Percentiles rank a stretch among this genome's conserved stretches.
Evolutionary conservation across 2,888 invertebrate genomes (phyloP).

Genomic region (Ctena decussata): DNA sequence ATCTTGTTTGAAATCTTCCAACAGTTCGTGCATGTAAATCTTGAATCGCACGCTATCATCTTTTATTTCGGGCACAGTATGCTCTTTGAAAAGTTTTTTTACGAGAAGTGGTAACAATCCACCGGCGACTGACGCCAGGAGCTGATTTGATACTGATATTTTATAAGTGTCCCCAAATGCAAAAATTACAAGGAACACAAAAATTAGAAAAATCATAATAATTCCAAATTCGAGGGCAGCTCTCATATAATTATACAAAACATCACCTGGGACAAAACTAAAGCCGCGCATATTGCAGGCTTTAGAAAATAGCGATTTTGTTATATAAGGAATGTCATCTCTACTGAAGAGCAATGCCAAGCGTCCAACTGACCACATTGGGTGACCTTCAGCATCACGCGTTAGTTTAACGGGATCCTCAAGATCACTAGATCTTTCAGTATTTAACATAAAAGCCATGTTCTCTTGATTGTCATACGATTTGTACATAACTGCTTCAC

Average conservation of each 20-base stretch:
- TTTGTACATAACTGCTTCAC: slow-evolving; percentile 34
- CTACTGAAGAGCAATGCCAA: slow-evolving; percentile 69
- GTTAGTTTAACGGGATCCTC: slow-evolving; percentile 48
- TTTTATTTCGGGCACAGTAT: not conserved
- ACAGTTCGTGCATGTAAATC: not conserved
- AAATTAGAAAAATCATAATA: slow-evolving; percentile 75
- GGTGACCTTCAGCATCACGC: slow-evolving; percentile 17
- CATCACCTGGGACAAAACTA: slow-evolving; percentile 77
- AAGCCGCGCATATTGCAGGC: slow-evolving; percentile 73
- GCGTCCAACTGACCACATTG: slow-evolving; percentile 59
- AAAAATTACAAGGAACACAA: slow-evolving; percentile 76
- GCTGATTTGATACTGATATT: slow-evolving; percentile 76
- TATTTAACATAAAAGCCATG: slow-evolving; percentile 77
- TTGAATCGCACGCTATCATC: not conserved
- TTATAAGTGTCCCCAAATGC: slow-evolving; percentile 75
- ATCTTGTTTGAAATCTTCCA: not conserved
- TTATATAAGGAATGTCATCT: slow-evolving; percentile 74
- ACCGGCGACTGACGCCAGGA: slow-evolving; percentile 74
- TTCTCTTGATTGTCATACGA: slow-evolving; percentile 69
- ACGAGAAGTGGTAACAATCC: slow-evolving; percentile 77
- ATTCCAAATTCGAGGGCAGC: slow-evolving; percentile 68
- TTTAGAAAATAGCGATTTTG: slow-evolving; percentile 73
- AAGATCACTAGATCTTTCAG: slow-evolving; percentile 51
- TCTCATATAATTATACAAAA: slow-evolving; percentile 64
- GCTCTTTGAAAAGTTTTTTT: slow-evolving; percentile 23